A percentile compares a stretch with the other conserved stretches of the same genome.
Evolutionary conservation across 2,797 vertebrate species (phyloP).

Genomic region (Brachymystax lenok): DNA sequence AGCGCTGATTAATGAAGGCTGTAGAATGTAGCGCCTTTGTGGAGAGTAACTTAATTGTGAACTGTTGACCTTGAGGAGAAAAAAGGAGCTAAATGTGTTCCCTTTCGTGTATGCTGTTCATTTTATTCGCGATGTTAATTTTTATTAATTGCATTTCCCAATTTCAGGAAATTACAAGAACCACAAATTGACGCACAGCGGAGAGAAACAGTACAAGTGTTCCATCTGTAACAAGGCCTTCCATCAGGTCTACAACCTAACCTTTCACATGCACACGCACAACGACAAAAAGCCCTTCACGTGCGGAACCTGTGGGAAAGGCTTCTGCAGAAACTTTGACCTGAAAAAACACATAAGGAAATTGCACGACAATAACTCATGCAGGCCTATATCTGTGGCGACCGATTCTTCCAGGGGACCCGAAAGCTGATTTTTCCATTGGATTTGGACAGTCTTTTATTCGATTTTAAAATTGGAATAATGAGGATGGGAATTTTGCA

Average conservation of each 20-base stretch:
- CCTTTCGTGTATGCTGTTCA: constrained; percentile 18
- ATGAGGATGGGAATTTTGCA: not conserved
- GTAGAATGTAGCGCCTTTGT: constrained; percentile 36
- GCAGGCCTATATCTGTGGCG: constrained; percentile 53
- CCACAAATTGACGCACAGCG: constrained; percentile 89
- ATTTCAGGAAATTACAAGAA: constrained; percentile 88
- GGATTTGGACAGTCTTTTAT: constrained; percentile 30
- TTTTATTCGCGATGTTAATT: constrained; percentile 17
- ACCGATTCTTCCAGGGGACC: constrained; percentile 78
- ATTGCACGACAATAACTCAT: constrained; percentile 80
- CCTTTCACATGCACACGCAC: constrained; percentile 93
- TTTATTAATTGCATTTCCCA: constrained; percentile 9
- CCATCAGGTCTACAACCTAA: constrained; percentile 89
- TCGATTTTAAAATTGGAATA: not conserved
- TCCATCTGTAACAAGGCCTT: constrained; percentile 91
- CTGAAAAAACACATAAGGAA: constrained; percentile 91
- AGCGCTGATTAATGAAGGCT: constrained; percentile 75
- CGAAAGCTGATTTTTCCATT: constrained; percentile 68
- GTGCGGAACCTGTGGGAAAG: constrained; percentile 87
- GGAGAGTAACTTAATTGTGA: constrained; percentile 59
- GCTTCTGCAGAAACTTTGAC: constrained; percentile 93
- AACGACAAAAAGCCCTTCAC: constrained; percentile 92
- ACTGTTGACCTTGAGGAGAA: constrained; percentile 48
- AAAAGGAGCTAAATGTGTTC: constrained; percentile 20
- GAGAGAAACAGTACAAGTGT: constrained; percentile 89